Evolutionary conservation across 2,888 invertebrate genomes (phyloP).

Genomic region (Ectemnius cavifrons): DNA sequence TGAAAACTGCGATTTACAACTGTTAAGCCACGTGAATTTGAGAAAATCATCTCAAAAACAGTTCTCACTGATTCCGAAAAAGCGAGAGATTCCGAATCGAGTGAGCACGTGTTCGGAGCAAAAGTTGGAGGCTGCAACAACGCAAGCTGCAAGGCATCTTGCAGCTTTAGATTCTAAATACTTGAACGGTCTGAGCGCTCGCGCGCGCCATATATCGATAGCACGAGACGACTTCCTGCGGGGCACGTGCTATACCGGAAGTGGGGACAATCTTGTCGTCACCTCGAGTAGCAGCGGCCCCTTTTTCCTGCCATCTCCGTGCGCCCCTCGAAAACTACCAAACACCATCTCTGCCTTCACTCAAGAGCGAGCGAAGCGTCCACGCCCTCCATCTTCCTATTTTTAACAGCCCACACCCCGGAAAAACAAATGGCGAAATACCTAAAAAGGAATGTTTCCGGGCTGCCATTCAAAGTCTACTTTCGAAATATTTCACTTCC

Average conservation of each 20-base stretch:
- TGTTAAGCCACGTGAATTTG: too few species aligned
- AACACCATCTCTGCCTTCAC: conserved; percentile 44
- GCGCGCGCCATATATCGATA: conserved; percentile 29
- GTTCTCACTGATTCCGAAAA: too few species aligned
- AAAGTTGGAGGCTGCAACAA: not conserved
- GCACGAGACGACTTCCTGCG: conserved; percentile 61
- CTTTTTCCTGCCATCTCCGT: conserved; percentile 25
- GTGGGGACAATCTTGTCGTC: conserved; percentile 63
- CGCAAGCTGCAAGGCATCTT: conserved; percentile 26
- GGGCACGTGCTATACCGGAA: conserved; percentile 70
- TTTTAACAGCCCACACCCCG: conserved; percentile 48
- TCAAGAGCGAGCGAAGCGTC: conserved; percentile 21
- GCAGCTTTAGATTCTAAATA: conserved; percentile 37
- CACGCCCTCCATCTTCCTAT: conserved; percentile 41
- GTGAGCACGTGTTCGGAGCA: not conserved
- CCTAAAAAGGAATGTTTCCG: conserved; percentile 24
- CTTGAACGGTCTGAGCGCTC: not conserved
- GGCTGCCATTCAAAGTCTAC: not conserved
- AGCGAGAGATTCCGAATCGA: not conserved
- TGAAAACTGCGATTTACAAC: too few species aligned
- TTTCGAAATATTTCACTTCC: not conserved
- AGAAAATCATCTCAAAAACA: too few species aligned
- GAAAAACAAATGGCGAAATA: conserved; percentile 47
- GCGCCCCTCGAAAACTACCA: too few species aligned
- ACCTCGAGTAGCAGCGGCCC: conserved; percentile 42